Evolutionary conservation across 2,113 vertebrate species (phyloP).

Genomic region (Pluvianellus socialis): DNA sequence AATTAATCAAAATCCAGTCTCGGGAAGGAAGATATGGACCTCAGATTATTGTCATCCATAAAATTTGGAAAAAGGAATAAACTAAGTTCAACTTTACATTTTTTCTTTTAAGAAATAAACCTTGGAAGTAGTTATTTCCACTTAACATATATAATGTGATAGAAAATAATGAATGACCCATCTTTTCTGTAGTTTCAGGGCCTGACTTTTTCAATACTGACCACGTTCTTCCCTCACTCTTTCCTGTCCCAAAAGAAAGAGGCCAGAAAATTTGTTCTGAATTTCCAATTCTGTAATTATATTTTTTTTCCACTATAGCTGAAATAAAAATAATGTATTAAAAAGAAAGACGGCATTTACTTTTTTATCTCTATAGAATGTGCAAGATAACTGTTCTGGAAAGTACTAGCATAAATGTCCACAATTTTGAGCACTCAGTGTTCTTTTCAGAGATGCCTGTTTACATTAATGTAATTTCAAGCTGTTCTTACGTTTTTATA

Average conservation of each 20-base stretch:
- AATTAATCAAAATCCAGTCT: background rate
- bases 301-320: background rate
- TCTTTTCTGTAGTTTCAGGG: background rate
- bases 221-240: background rate
- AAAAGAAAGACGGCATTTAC: background rate
- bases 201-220: background rate
- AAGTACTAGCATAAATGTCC: background rate
- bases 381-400: background rate
- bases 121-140: background rate
- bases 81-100: background rate
- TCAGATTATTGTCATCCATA: background rate
- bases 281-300: background rate
- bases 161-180: background rate
- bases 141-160: background rate
- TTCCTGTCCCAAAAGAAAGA: background rate
- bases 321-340: conserved; percentile 5
- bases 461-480: conserved; percentile 39
- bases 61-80: background rate
- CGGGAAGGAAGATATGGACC: background rate
- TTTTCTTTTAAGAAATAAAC: background rate
- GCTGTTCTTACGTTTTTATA: conserved; percentile 8
- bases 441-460: conserved; percentile 27
- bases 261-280: background rate
- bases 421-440: background rate
- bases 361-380: background rate